Conservation (phyloP, 2,888 invertebrate species). For the Aspidapion aeneum region DNA sequence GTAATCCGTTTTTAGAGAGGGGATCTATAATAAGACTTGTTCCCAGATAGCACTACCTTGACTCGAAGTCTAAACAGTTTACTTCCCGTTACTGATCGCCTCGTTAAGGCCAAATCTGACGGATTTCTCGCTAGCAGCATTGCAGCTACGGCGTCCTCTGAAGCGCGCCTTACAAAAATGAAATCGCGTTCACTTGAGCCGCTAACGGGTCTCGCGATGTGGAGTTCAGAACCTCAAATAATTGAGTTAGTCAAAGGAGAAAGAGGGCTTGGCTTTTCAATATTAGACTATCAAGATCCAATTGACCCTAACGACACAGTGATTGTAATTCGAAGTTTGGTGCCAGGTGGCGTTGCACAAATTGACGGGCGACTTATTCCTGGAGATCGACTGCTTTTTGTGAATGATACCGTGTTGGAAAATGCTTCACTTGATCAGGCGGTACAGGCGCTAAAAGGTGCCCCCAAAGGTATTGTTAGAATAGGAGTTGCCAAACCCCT, state of each 20-base stretch:
- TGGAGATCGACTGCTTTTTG: conserved; percentile 90
- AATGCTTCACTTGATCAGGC: conserved; percentile 96
- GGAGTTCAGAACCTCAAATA: conserved; percentile 95
- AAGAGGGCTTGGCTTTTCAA: conserved; percentile 96
- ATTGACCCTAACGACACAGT: conserved; percentile 95
- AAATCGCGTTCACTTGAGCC: conserved; percentile 94
- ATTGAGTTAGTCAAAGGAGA: conserved; percentile 97
- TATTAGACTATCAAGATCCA: conserved; percentile 94
- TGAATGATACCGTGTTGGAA: conserved; percentile 91
- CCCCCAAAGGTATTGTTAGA: conserved; percentile 89
- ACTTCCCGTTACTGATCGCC: conserved; percentile 62
- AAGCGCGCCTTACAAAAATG: conserved; percentile 58
- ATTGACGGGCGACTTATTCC: conserved; percentile 96
- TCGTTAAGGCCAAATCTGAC: conserved; percentile 90
- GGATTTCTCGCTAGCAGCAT: conserved; percentile 72
- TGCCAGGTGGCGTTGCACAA: conserved; percentile 98
- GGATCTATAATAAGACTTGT: conserved; percentile 38
- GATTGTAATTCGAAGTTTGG: conserved; percentile 96
- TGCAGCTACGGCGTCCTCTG: conserved; percentile 53
- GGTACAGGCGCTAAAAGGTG: conserved; percentile 95
- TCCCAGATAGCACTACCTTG: conserved; percentile 45
- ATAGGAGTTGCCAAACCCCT: conserved; percentile 95
- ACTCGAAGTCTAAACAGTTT: conserved; percentile 61
- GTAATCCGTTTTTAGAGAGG: conserved; percentile 41
- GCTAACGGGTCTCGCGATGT: conserved; percentile 96